phyloP scores from a whole-genome alignment of 2,113 vertebrate species.

The Macroglossus sobrinus region DNA sequence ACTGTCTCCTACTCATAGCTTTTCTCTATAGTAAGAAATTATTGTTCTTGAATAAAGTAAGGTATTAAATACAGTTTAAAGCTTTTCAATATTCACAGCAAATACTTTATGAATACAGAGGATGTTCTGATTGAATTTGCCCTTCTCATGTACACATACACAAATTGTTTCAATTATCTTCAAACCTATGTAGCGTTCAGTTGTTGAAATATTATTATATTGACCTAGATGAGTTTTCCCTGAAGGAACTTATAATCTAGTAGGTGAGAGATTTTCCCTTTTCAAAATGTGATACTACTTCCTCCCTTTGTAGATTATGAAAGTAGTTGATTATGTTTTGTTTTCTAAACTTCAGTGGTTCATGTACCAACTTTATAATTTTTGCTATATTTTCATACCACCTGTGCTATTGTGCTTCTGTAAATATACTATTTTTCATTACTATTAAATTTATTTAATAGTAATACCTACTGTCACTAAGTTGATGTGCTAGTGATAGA shows the following conservation, averaged over 20 bases:
- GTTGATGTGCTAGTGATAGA: not conserved
- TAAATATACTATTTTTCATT: not conserved
- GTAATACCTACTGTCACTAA: not conserved
- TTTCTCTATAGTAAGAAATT: not conserved
- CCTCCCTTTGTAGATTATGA: not conserved
- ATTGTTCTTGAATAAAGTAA: not conserved
- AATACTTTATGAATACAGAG: not conserved
- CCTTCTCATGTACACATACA: not conserved
- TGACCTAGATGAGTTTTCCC: not conserved
- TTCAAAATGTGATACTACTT: slow-evolving; percentile 4
- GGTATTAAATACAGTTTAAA: slow-evolving; percentile 12
- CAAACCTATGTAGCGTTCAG: not conserved
- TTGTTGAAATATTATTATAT: not conserved
- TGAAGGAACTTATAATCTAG: not conserved
- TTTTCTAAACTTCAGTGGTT: not conserved
- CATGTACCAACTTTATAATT: not conserved
- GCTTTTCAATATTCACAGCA: not conserved
- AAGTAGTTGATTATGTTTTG: not conserved
- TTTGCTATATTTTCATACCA: not conserved
- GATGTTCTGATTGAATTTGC: not conserved
- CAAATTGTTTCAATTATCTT: not conserved
- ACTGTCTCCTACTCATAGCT: not conserved
- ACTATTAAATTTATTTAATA: not conserved
- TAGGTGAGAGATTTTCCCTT: not conserved
- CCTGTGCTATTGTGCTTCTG: not conserved